Percentiles rank a stretch among this genome's conserved stretches.
These are phyloP conservation scores for Amazona vittata DNA, from an alignment of 2,113 vertebrate genomes.

Conservation along the genomic window DNA sequence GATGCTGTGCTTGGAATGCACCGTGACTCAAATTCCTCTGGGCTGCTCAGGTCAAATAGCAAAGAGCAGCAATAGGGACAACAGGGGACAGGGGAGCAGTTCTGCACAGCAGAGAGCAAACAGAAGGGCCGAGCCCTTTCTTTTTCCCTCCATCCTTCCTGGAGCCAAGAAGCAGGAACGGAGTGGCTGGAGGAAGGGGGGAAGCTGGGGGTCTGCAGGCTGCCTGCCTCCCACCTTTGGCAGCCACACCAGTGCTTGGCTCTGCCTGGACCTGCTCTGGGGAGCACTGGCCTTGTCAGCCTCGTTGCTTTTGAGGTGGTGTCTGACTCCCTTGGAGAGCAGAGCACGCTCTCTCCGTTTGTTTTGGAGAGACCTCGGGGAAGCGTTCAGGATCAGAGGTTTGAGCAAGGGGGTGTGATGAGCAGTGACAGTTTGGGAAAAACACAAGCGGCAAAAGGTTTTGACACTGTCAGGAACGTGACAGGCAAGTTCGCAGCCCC, in stretches of 20 bases:
- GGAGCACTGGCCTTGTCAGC: not conserved
- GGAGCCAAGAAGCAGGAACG: not conserved
- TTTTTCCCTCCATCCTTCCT: not conserved
- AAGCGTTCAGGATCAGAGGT: slow-evolving; percentile 28
- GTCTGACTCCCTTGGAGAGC: not conserved
- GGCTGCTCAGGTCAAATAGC: slow-evolving; percentile 48
- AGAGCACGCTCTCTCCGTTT: not conserved
- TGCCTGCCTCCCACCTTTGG: slow-evolving; percentile 11
- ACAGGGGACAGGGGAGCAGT: not conserved
- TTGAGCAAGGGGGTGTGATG: not conserved
- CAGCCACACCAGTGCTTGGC: not conserved
- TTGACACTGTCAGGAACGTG: slow-evolving; percentile 53
- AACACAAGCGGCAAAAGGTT: slow-evolving; percentile 44
- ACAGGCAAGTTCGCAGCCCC: slow-evolving; percentile 63
- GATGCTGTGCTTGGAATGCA: slow-evolving; percentile 31
- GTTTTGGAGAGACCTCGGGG: slow-evolving; percentile 5
- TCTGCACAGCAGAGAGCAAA: not conserved
- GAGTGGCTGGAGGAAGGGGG: not conserved
- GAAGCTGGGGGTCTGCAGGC: not conserved
- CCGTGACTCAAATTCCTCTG: slow-evolving; percentile 19
- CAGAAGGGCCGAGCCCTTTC: not conserved
- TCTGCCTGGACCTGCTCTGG: not conserved
- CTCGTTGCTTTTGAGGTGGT: not conserved
- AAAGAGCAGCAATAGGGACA: not conserved
- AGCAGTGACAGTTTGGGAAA: slow-evolving; percentile 37